A percentile compares a stretch with the other conserved stretches of the same genome.
phyloP scores from a whole-genome alignment of 1,140 invertebrate species.

The Andricus grossulariae region DNA sequence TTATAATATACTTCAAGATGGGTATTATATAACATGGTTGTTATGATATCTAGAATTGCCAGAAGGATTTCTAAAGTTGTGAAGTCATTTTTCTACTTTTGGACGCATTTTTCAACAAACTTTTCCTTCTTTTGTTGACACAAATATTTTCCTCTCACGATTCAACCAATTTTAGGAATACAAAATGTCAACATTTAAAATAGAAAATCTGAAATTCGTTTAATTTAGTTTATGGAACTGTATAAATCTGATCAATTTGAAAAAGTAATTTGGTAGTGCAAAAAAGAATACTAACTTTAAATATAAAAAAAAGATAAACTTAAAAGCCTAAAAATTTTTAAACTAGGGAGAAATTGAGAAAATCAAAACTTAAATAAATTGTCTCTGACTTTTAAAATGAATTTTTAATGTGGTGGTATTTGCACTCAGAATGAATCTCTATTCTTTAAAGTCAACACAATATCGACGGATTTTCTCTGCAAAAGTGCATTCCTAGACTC shows the following conservation, averaged over 20 bases:
- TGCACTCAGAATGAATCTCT: background rate
- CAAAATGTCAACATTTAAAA: too few relatives aligned
- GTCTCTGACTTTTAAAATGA: background rate
- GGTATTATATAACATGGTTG: background rate
- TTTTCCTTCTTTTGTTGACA: background rate
- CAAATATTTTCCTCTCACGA: background rate
- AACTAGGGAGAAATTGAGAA: too few relatives aligned
- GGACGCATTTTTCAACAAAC: background rate
- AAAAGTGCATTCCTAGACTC: conserved; percentile 48
- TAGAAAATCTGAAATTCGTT: too few relatives aligned
- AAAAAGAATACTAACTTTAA: too few relatives aligned
- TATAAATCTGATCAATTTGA: too few relatives aligned
- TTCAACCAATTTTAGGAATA: background rate
- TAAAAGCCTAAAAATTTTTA: too few relatives aligned
- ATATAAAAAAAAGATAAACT: too few relatives aligned
- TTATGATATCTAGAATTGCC: background rate
- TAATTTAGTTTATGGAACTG: too few relatives aligned
- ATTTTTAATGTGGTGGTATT: background rate
- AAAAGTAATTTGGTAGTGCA: too few relatives aligned
- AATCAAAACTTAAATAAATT: too few relatives aligned
- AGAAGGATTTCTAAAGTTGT: background rate
- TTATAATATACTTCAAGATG: too few relatives aligned
- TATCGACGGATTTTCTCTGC: conserved; percentile 49
- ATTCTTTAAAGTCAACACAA: conserved; percentile 55
- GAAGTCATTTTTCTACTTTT: background rate